phyloP scores from a whole-genome alignment of 2,113 vertebrate species.

The Bubo bubo region DNA sequence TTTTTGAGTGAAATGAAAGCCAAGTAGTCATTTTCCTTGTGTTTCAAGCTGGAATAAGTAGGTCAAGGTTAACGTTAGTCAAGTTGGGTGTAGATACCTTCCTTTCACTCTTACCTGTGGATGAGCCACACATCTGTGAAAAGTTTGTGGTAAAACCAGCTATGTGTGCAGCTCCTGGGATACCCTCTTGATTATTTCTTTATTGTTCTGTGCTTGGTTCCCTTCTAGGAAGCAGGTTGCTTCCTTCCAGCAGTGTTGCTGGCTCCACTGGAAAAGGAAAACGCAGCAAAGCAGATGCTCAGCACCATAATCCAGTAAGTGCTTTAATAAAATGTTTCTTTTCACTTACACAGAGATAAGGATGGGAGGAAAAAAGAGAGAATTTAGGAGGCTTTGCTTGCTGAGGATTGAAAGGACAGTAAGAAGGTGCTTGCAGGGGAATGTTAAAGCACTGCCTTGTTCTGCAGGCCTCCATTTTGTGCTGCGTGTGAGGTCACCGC shows the following conservation, averaged over 20 bases:
- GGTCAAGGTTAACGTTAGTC: background rate
- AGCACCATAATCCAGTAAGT: conserved; percentile 66
- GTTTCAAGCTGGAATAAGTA: background rate
- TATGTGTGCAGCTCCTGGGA: background rate
- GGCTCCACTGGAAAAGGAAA: conserved; percentile 56
- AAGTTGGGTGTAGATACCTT: background rate
- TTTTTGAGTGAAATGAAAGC: background rate
- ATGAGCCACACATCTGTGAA: background rate
- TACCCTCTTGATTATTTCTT: conserved; percentile 15
- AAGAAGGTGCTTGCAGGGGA: background rate
- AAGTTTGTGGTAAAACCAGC: background rate
- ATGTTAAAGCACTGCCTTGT: conserved; percentile 58
- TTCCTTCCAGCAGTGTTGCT: conserved; percentile 58
- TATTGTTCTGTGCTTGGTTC: conserved; percentile 53
- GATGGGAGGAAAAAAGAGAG: background rate
- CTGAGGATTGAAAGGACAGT: background rate
- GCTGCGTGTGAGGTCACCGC: conserved; percentile 56
- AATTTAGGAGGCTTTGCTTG: background rate
- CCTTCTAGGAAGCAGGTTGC: conserved; percentile 68
- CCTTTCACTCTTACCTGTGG: background rate
- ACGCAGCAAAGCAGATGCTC: conserved; percentile 57
- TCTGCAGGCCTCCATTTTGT: conserved; percentile 67
- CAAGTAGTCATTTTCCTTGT: background rate
- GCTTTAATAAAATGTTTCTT: conserved; percentile 1
- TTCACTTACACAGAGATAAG: background rate